phyloP scores from a whole-genome alignment of 1,140 invertebrate species.

The Helicoverpa zea region DNA sequence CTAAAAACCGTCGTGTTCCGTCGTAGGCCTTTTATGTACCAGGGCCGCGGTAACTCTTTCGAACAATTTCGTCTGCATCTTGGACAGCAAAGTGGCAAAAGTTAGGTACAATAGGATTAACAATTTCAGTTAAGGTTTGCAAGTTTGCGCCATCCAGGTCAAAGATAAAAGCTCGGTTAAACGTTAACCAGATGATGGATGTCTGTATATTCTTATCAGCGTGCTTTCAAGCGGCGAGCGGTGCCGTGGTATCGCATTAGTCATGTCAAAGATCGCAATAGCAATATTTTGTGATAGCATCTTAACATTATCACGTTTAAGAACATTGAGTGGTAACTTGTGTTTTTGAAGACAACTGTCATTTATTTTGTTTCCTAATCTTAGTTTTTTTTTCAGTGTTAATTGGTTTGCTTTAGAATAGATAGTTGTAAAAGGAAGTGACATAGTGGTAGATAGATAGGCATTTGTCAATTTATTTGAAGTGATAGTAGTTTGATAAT shows the following conservation, averaged over 20 bases:
- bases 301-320: constrained; percentile 1
- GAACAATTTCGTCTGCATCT: too few relatives aligned
- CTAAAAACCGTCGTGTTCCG: too few relatives aligned
- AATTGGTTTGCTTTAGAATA: neutral
- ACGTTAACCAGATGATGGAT: constrained; percentile 13
- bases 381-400: too few relatives aligned
- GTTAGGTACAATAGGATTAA: too few relatives aligned
- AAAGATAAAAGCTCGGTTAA: neutral
- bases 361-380: neutral
- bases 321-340: neutral
- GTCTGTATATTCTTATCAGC: constrained; percentile 14
- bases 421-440: neutral
- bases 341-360: neutral
- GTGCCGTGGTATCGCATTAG: constrained; percentile 19
- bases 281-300: constrained; percentile 36
- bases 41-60: too few relatives aligned
- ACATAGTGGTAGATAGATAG: too few relatives aligned
- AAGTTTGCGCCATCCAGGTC: neutral
- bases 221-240: neutral
- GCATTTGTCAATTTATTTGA: too few relatives aligned
- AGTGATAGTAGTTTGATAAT: too few relatives aligned
- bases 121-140: too few relatives aligned
- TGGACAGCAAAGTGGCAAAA: too few relatives aligned
- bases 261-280: constrained; percentile 33
- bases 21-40: too few relatives aligned